A percentile compares a stretch with the other conserved stretches of the same genome.
Conservation (phyloP, 2,888 invertebrate species). For the Pharmacophagus antenor region DNA sequence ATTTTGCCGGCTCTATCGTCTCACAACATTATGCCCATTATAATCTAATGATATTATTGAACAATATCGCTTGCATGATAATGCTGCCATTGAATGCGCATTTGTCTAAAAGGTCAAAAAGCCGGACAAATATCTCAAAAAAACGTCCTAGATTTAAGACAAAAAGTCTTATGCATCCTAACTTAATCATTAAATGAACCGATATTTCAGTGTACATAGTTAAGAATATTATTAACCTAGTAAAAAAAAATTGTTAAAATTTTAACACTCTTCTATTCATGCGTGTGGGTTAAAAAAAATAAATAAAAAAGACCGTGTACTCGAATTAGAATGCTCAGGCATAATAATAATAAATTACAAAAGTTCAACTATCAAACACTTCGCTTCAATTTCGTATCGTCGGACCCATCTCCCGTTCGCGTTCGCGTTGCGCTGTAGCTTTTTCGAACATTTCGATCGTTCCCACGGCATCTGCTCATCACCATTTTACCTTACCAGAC, state of each 20-base stretch:
- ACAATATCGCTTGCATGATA: too few species aligned
- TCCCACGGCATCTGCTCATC: constrained; percentile 72
- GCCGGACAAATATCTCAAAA: too few species aligned
- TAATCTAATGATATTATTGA: too few species aligned
- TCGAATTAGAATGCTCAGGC: constrained; percentile 16
- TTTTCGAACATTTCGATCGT: constrained; percentile 60
- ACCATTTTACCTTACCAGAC: constrained; percentile 41
- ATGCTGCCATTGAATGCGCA: too few species aligned
- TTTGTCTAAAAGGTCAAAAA: too few species aligned
- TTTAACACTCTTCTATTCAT: not conserved
- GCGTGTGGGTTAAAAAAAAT: constrained; percentile 1
- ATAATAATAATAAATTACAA: constrained; percentile 33
- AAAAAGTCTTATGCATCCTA: too few species aligned
- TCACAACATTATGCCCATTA: too few species aligned
- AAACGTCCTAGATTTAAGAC: too few species aligned
- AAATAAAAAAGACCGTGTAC: constrained; percentile 25
- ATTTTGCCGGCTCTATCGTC: too few species aligned
- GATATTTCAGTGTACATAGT: too few species aligned
- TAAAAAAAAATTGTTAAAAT: not conserved
- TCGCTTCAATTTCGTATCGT: constrained; percentile 49
- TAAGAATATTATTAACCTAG: too few species aligned
- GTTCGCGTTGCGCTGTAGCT: constrained; percentile 50
- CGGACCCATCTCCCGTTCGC: constrained; percentile 56
- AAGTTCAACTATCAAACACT: constrained; percentile 39
- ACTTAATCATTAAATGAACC: too few species aligned